Conservation (phyloP, 92 coral and sea anemone genomes). For the Virgularia gustaviana region DNA sequence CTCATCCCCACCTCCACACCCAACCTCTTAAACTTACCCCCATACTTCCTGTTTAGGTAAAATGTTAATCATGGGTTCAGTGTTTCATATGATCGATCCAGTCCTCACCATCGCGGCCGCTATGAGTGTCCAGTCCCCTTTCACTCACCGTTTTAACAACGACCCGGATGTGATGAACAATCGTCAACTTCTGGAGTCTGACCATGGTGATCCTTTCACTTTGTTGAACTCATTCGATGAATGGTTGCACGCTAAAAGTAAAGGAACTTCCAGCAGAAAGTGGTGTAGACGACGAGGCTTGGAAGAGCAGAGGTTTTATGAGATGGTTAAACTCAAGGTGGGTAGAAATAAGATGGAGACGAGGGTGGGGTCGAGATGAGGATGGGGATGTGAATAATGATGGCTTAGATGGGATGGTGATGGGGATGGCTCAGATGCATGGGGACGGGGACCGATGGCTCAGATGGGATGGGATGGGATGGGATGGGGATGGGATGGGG, state of each 20-base stretch:
- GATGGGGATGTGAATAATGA: no score
- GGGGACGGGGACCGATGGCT: no score
- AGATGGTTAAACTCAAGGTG: constrained; percentile 87
- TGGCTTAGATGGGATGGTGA: no score
- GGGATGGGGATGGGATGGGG: no score
- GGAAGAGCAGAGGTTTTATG: constrained; percentile 95
- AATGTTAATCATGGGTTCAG: constrained; percentile 94
- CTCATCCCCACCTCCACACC: no score
- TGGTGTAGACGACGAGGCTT: constrained; percentile 93
- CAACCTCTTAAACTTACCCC: no score
- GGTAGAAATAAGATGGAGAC: no score
- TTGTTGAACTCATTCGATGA: constrained; percentile 91
- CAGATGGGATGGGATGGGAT: no score
- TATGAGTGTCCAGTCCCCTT: constrained; percentile 98
- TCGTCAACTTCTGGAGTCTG: constrained; percentile 83
- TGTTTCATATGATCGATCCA: constrained; percentile 94
- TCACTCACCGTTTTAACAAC: constrained; percentile 83
- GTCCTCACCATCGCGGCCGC: constrained; percentile 93
- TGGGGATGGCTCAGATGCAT: no score
- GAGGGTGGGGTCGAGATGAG: no score
- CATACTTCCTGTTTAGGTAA: constrained; percentile 49
- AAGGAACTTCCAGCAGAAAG: constrained; percentile 69
- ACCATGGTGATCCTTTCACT: constrained; percentile 97
- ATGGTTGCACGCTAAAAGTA: constrained; percentile 88
- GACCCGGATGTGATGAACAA: constrained; percentile 92